phyloP scores from a whole-genome alignment of 2,113 vertebrate genomes.

The Narcine bancroftii region DNA sequence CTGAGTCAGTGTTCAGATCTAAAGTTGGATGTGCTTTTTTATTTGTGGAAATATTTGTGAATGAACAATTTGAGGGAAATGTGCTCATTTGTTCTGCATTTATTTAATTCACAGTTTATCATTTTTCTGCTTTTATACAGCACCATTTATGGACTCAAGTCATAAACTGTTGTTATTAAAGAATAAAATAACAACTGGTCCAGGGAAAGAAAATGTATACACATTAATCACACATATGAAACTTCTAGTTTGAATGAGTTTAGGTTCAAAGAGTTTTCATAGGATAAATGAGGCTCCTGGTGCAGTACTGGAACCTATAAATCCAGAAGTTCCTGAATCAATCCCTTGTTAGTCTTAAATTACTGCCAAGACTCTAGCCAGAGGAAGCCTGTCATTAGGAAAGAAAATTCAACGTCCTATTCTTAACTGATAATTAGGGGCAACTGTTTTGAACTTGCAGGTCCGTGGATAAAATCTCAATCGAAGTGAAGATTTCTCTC shows the following conservation, averaged over 20 bases:
- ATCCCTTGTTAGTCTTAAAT: neutral
- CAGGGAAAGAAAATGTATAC: neutral
- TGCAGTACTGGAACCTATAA: neutral
- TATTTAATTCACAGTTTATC: too few species aligned
- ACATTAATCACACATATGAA: neutral
- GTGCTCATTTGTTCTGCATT: too few species aligned
- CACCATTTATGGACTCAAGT: too few species aligned
- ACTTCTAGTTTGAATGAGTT: neutral
- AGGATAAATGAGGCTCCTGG: neutral
- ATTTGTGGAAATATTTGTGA: too few species aligned
- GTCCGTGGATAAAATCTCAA: neutral
- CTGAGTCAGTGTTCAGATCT: too few species aligned
- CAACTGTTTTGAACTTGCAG: neutral
- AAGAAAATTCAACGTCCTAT: neutral
- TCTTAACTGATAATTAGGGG: neutral
- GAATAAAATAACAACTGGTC: neutral
- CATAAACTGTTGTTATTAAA: neutral
- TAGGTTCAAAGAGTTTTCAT: neutral
- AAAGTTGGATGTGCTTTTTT: too few species aligned
- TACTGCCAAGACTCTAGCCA: neutral
- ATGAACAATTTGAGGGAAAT: too few species aligned
- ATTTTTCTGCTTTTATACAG: too few species aligned
- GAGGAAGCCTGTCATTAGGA: neutral
- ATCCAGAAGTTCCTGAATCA: neutral
- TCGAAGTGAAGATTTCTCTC: neutral